A percentile compares a stretch with the other conserved stretches of the same genome.
These are phyloP conservation scores for Chironex yamaguchii DNA, from an alignment of 30 jellyfish, hydroid and myxozoan genomes.

Conservation along the genomic window DNA sequence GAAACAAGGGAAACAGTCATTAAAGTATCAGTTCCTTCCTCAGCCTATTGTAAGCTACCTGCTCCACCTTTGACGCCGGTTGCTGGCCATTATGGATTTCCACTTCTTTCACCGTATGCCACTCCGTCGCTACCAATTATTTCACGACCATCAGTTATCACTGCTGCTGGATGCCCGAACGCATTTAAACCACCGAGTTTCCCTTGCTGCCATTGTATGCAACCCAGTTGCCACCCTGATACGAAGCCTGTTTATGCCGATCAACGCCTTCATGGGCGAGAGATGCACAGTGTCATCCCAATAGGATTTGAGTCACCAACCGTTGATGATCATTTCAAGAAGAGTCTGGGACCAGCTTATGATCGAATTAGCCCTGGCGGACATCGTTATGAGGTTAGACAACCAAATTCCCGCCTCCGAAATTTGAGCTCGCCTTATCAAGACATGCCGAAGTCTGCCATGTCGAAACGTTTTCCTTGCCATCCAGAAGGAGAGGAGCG, in stretches of 20 bases:
- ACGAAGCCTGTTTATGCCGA: slow-evolving; percentile 58
- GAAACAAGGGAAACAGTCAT: background rate
- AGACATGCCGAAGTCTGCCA: no score
- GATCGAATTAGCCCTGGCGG: slow-evolving; percentile 30
- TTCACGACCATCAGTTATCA: slow-evolving; percentile 85
- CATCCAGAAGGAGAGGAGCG: background rate
- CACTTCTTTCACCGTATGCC: slow-evolving; percentile 57
- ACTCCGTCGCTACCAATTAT: slow-evolving; percentile 71
- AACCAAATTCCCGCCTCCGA: background rate
- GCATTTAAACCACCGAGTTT: slow-evolving; percentile 51
- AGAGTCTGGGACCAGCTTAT: slow-evolving; percentile 90
- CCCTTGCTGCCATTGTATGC: slow-evolving; percentile 71
- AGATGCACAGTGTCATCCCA: slow-evolving; percentile 72
- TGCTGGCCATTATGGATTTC: background rate
- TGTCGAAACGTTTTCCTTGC: background rate
- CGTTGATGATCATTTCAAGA: slow-evolving; percentile 95
- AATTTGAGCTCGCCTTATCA: slow-evolving; percentile 17
- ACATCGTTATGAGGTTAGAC: background rate
- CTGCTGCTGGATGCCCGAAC: slow-evolving; percentile 76
- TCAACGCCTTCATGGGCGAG: slow-evolving; percentile 55
- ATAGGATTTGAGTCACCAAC: slow-evolving; percentile 93
- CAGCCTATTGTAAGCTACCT: background rate
- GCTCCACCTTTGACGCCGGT: background rate
- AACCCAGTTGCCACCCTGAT: slow-evolving; percentile 71
- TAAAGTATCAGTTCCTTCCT: background rate